A percentile compares a stretch with the other conserved stretches of the same genome.
These are phyloP conservation scores for Iphiclides podalirius DNA, from an alignment of 2,888 invertebrate species.

Conservation along the genomic window DNA sequence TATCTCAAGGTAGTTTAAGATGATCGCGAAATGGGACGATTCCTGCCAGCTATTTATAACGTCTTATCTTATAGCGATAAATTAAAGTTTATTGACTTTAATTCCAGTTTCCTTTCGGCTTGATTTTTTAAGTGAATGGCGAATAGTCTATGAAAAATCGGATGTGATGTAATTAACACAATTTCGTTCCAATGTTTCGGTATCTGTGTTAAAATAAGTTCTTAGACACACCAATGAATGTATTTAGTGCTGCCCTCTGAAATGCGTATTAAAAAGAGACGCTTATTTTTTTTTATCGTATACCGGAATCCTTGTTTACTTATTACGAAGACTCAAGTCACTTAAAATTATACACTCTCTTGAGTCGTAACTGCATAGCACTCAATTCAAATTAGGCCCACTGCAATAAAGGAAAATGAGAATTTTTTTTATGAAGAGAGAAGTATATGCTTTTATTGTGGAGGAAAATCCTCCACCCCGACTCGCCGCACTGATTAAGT, in stretches of 20 bases:
- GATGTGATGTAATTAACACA: too few relatives aligned
- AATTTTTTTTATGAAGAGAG: conserved; percentile 65
- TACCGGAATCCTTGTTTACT: conserved; percentile 36
- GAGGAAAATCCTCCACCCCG: conserved; percentile 51
- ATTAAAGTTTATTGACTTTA: conserved; percentile 26
- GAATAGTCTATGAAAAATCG: too few relatives aligned
- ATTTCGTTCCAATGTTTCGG: too few relatives aligned
- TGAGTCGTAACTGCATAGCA: conserved; percentile 77
- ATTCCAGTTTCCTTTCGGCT: too few relatives aligned
- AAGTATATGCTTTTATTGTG: conserved; percentile 74
- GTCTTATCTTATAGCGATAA: conserved; percentile 23
- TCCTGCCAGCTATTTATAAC: conserved; percentile 23
- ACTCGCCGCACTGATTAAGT: conserved; percentile 63
- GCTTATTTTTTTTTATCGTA: neutral
- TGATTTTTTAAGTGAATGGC: too few relatives aligned
- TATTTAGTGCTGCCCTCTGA: too few relatives aligned
- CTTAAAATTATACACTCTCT: conserved; percentile 76
- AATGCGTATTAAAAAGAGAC: conserved; percentile 3
- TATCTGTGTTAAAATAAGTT: too few relatives aligned
- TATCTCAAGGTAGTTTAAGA: conserved; percentile 19
- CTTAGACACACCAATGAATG: too few relatives aligned
- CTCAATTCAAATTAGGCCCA: conserved; percentile 76
- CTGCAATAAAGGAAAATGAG: conserved; percentile 78
- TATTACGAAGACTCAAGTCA: conserved; percentile 41
- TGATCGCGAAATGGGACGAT: conserved; percentile 15